These are phyloP conservation scores for Antechinus stuartii DNA, from an alignment of 2,113 vertebrate species.

Conservation along the genomic window DNA sequence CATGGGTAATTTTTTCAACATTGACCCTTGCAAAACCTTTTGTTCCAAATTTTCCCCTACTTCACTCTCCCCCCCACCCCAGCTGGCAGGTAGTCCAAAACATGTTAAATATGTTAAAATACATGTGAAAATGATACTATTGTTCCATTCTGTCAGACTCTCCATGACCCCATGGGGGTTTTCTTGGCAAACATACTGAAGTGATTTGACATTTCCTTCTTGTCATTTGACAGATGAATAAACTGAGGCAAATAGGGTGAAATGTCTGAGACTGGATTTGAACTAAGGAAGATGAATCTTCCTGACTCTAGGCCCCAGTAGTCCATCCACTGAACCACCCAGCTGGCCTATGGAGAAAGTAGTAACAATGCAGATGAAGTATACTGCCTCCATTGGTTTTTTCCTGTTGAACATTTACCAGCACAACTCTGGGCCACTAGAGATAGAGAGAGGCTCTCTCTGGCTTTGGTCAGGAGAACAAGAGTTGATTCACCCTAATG, in stretches of 20 bases:
- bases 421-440: background rate
- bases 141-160: background rate
- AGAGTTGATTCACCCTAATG: too few relatives aligned
- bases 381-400: background rate
- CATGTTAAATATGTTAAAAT: too few relatives aligned
- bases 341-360: background rate
- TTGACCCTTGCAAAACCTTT: too few relatives aligned
- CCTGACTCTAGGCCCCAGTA: background rate
- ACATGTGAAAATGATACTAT: too few relatives aligned
- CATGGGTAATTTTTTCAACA: too few relatives aligned
- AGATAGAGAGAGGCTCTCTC: background rate
- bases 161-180: background rate
- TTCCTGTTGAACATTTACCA: background rate
- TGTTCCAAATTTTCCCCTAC: too few relatives aligned
- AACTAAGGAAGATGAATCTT: background rate
- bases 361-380: background rate
- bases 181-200: background rate
- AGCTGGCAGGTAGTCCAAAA: too few relatives aligned
- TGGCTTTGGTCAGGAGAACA: too few relatives aligned
- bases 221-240: background rate
- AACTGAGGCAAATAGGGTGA: background rate
- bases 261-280: background rate
- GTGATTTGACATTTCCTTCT: background rate
- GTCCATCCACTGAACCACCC: background rate
- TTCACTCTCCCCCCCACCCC: too few relatives aligned